Evolutionary conservation across 2,888 invertebrate species (phyloP), one percentile per base, ranked within the genome.

Genomic region (Carterocephalus palaemon): DNA sequence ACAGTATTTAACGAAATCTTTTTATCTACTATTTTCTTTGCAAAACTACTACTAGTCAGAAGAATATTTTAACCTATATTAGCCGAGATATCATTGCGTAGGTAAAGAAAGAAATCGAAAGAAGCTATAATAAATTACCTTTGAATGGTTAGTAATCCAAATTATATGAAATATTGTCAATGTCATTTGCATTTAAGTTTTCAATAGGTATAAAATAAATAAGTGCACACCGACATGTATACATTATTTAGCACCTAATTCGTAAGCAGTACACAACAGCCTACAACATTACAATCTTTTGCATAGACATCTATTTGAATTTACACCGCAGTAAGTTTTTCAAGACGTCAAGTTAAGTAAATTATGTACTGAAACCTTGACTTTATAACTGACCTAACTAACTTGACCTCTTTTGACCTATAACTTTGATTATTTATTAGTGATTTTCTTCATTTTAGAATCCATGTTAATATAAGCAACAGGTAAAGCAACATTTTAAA

Each of bases 191-290:
- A 80, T 75, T 72, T 61, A 59, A 63, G 60, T 67, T 66, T 59
- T 57, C 59, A 52, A 47, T 59, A 59, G 60, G 57, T 75, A 71
- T 63, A 67, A 71, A 76, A 77, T 57, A 51, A 75, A 69, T 75
- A 70, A 72, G 76, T 78, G 76, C 75, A 74, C 72, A 74, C 63
- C 55, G 55, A 73, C 60, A 67, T 70, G 70, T 75, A 76, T 75
- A 79, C 75, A 61, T 69, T 69, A 73, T 68, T 76, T 84, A 85
- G 85, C 85, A 84, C 85, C 84, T 84, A 85, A 79, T 70, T 73
- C 67, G 67, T 74, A 82, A 84, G 84, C 84, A 68, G 70, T 72
- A 74, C n/a, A n/a, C n/a, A n/a, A n/a, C n/a, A n/a, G n/a, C 57
- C 75, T 77, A 80, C 67, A 59, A 60, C 59, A 56, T 36, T 51